Base-by-base conservation (phyloP, 2,888 invertebrate genomes). In the Clitarchus hookeri region DNA sequence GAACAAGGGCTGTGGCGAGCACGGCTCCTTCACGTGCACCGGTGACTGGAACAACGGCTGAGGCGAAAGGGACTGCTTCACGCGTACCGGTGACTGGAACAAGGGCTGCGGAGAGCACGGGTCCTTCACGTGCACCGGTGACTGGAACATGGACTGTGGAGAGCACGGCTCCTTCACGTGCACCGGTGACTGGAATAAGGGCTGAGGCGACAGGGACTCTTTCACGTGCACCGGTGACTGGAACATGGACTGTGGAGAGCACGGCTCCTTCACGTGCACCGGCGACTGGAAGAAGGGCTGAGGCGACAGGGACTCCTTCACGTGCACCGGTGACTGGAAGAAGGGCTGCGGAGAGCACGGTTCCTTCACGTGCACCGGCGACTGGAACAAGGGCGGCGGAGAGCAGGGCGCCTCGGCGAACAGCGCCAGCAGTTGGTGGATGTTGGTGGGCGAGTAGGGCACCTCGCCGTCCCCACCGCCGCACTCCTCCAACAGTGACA, bases 401-500 rank as follows among this genome's bases (percentile, higher is more conserved):
- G 88, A 87, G 26, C 82, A 83, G 19, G 86, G 86, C 26, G 84
- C 86, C 77, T 88, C 87, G 53, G 86, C 84, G 86, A 87, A 88
- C 53, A 88, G 80, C 48, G 87, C 85, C 87, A 87, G 83, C 53
- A 86, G 85, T 84, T 87, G 87, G 19, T 87, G 87, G 19, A 88
- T 83, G 84, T 85, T 88, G 80, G 86, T 85, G 25, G 88, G 87
- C 11, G 88, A 88, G 78, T 86, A 84, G 4, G 88, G 88, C 53
- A 89, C 89, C 85, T 89, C 88, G 84, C 88, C 86, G 88, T 90
- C 90, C 9, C 82, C 82, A 13, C 26, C 23, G 23, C 19, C 27
- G 79, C 86, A 79, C 0, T 88, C 83, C 89, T 96, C 95, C 90
- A 97, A 93, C 86, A 97, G 93, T 27, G 96, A 96, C 89, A 95